Percentiles rank a stretch among this genome's conserved stretches.
phyloP scores from a whole-genome alignment of 1,140 invertebrate species.

The Pseudachorutes palmiensis region DNA sequence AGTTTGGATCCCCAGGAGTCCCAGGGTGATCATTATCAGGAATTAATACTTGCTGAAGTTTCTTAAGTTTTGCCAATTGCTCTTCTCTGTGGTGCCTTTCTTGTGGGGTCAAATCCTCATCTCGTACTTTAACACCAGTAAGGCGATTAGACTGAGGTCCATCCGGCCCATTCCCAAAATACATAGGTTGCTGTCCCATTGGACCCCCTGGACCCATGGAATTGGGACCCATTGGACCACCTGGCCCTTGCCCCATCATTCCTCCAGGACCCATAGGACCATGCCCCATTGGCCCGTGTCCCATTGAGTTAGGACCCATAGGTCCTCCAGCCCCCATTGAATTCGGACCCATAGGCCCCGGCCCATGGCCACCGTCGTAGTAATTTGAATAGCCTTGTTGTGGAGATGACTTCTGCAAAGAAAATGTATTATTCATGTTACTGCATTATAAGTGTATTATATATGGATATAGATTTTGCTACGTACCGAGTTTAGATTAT shows the following conservation, averaged over 20 bases:
- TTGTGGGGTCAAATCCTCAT: constrained; percentile 92
- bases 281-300: constrained; percentile 43
- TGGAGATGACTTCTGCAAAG: constrained; percentile 18
- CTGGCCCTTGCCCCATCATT: constrained; percentile 15
- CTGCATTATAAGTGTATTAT: background rate
- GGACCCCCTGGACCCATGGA: constrained; percentile 6
- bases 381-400: constrained; percentile 30
- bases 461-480: constrained; percentile 7
- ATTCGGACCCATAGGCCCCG: constrained; percentile 38
- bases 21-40: constrained; percentile 54
- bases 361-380: constrained; percentile 22
- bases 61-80: constrained; percentile 78
- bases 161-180: constrained; percentile 29
- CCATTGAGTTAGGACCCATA: constrained; percentile 35
- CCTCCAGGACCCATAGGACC: constrained; percentile 27
- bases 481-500: constrained; percentile 31
- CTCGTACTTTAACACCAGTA: constrained; percentile 70
- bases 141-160: constrained; percentile 16
- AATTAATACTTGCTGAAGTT: constrained; percentile 87
- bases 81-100: constrained; percentile 88
- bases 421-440: constrained; percentile 8
- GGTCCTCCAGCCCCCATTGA: constrained; percentile 47
- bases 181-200: constrained; percentile 7
- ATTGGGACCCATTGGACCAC: constrained; percentile 32
- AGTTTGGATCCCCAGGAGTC: constrained; percentile 25